Base-by-base conservation (phyloP, 2,113 vertebrate species). In the Catharus bicknelli region DNA sequence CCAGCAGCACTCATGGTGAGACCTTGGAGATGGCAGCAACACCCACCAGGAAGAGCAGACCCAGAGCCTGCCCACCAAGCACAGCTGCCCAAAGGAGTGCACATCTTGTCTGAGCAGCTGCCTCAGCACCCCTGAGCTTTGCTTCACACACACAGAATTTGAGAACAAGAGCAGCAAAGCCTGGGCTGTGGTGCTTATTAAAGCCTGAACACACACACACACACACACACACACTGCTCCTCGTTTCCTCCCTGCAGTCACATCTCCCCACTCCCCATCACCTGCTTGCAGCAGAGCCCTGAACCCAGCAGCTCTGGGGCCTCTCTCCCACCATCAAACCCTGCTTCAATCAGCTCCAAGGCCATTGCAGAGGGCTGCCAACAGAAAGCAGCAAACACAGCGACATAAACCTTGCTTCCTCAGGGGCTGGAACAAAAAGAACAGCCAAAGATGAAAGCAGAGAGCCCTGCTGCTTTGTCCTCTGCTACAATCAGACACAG, bases 1-100 rank as follows among this genome's bases (percentile, higher is more conserved):
- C 7, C 21, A 74, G 53, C 17, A 5, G 17, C 8, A 0, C 36
- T 5, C 3, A 0, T 4, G 20, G 30, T 18, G 27, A 45, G 13
- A 38, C n/a, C 55, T 11, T 11, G 26, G 7, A 40, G n/a, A 36
- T 26, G 25, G 5, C 48, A 75, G 38, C 22, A 58, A 2, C 30
- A 15, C 12, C 32, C 11, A 14, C 6, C 8, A 73, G 32, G 10
- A 19, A 38, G 3, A 42, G 43, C 42, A 78, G 53, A 21, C 0
- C 5, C 53, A 88, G 54, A 78, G 23, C 32, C 74, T 43, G 29
- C 51, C 58, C 25, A 61, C 20, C 50, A 3, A 16, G 62, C 70
- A 76, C 76, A 69, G 80, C 6, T 36, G 27, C 21, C 63, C 63
- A 48, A 16, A 57, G 47, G 19, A 45, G 54, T 1, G 59, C 54